Conservation (phyloP, 2,113 vertebrate genomes). For the Antigone vipio region DNA sequence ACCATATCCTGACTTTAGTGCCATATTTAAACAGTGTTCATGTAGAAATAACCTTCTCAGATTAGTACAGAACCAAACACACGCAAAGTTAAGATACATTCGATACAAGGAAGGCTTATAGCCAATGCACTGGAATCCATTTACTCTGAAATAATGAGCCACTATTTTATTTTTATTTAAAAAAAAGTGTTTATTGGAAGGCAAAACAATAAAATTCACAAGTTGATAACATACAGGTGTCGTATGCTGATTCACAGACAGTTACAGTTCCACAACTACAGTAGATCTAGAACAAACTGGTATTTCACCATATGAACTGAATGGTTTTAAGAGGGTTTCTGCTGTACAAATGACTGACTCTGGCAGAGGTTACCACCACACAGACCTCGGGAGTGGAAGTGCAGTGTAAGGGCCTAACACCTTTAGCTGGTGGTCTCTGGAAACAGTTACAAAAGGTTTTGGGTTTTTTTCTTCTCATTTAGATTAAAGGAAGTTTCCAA, state of each 20-base stretch:
- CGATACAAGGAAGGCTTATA: not conserved
- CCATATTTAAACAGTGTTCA: not conserved
- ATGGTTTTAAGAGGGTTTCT: conserved; percentile 23
- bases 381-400: not conserved
- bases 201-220: conserved; percentile 76
- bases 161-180: not conserved
- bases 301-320: not conserved
- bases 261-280: conserved; percentile 69
- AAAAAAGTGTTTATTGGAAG: conserved; percentile 76
- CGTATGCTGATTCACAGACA: conserved; percentile 52
- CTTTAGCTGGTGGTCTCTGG: conserved; percentile 16
- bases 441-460: conserved; percentile 26
- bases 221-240: conserved; percentile 48
- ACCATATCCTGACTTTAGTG: not conserved
- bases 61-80: not conserved
- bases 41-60: not conserved
- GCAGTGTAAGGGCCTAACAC: not conserved
- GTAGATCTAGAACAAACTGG: conserved; percentile 62
- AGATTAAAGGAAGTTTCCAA: not conserved
- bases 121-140: not conserved
- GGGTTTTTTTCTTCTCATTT: not conserved
- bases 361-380: not conserved
- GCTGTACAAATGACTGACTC: conserved; percentile 42
- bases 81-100: not conserved
- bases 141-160: not conserved